phyloP scores from a whole-genome alignment of 2,888 invertebrate genomes.

The Athripsodes cinereus region DNA sequence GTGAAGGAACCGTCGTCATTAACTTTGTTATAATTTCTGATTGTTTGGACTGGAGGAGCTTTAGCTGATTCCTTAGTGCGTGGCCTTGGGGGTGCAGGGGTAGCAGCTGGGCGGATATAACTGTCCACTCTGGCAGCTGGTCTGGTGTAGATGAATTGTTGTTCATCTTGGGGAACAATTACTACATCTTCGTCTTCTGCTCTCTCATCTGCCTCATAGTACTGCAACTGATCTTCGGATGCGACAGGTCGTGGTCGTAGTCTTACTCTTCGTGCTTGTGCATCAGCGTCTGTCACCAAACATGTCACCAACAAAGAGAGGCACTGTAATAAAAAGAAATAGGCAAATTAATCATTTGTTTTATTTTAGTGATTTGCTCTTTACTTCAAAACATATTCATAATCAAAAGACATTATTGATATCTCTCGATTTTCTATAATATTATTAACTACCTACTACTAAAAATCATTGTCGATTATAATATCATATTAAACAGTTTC shows the following conservation, averaged over 20 bases:
- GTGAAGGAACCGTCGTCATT: conserved; percentile 82
- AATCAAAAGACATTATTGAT: no score
- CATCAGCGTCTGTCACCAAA: conserved; percentile 33
- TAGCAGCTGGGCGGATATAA: conserved; percentile 33
- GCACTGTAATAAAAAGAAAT: conserved; percentile 17
- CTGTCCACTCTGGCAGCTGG: conserved; percentile 31
- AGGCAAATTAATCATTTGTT: neutral
- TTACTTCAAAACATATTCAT: no score
- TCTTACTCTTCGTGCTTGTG: conserved; percentile 35
- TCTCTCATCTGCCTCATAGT: conserved; percentile 42
- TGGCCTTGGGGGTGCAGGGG: conserved; percentile 35
- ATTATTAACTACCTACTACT: no score
- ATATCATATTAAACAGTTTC: no score
- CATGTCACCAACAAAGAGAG: conserved; percentile 14
- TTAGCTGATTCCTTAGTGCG: conserved; percentile 55
- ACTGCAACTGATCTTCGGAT: conserved; percentile 39
- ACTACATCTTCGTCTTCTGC: conserved; percentile 32
- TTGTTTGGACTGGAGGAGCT: conserved; percentile 73
- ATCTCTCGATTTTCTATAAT: no score
- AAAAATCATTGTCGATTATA: no score
- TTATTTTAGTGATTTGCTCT: no score
- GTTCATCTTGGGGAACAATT: conserved; percentile 18
- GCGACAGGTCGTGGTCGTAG: conserved; percentile 37
- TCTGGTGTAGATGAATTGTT: conserved; percentile 28
- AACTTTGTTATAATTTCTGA: conserved; percentile 75